Conservation (phyloP, 37 sponge, comb jelly and placozoan genomes). For the Bolinopsis microptera region DNA sequence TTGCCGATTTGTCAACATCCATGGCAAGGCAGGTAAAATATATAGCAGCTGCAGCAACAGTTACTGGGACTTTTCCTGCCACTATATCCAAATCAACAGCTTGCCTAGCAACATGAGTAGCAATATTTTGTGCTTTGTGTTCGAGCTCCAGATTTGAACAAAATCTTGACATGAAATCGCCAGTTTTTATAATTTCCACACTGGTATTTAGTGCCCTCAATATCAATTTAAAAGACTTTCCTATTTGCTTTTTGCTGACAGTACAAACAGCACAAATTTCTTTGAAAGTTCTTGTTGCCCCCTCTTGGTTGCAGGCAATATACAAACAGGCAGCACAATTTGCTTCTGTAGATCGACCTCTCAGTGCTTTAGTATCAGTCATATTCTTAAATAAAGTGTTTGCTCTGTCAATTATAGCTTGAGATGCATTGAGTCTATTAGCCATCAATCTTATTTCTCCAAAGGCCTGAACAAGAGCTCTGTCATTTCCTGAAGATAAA, state of each 20-base stretch:
- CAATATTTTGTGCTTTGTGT: conserved; percentile 80
- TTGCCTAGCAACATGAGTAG: conserved; percentile 87
- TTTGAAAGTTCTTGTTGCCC: conserved; percentile 93
- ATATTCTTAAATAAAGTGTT: conserved; percentile 90
- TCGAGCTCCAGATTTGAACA: conserved; percentile 82
- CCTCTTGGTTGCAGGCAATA: conserved; percentile 94
- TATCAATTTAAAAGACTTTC: conserved; percentile 92
- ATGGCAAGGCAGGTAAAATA: conserved; percentile 68
- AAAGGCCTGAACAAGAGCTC: conserved; percentile 80
- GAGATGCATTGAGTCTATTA: conserved; percentile 83
- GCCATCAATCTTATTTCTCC: conserved; percentile 88
- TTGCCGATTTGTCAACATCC: conserved; percentile 33
- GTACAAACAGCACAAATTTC: conserved; percentile 96
- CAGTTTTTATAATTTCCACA: conserved; percentile 72
- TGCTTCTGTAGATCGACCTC: conserved; percentile 92
- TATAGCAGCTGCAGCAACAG: conserved; percentile 95
- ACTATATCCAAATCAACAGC: conserved; percentile 85
- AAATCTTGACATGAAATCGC: conserved; percentile 93
- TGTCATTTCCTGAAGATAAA: conserved; percentile 67
- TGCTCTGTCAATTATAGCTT: conserved; percentile 87
- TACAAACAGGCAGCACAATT: conserved; percentile 93
- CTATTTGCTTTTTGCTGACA: conserved; percentile 94
- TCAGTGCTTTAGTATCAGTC: conserved; percentile 82
- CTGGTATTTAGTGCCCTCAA: conserved; percentile 71
- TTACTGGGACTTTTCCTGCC: conserved; percentile 76